Evolutionary conservation across 2,888 invertebrate genomes (phyloP), one percentile per base, ranked within the genome.

Genomic region (Cosmia trapezina): DNA sequence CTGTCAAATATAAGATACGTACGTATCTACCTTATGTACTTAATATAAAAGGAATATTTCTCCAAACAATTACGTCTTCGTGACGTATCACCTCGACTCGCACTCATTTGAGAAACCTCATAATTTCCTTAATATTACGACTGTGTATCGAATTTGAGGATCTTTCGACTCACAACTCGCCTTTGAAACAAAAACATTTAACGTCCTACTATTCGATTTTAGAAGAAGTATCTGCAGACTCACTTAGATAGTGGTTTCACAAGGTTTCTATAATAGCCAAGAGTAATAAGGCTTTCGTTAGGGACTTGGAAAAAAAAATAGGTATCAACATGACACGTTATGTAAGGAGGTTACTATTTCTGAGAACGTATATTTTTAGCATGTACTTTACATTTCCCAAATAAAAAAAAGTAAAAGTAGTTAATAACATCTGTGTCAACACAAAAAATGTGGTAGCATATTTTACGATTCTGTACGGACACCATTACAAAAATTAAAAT

Each of bases 391-490:
- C 14, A 62, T 4, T 47, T 47, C 12, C 2, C 8, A 7, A 14
- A 62, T 28, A 62, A 19, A 61, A 41, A 60, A 37, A 19, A 37
- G 37, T 28, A 28, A 28, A 69, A 45, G 51, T 59, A 37, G 1
- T 47, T 51, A 56, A 47, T 37, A 33, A 63, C 45, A 59, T 43
- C 33, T 62, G 41, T 51, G 33, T 33, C 45, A 4, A 62, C 41
- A 28, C 45, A 63, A 64, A 57, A 70, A 53, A n/a, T 6, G 0
- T 28, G 12, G 17, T n/a, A 45, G 8, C 33, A 45, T 47, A 47
- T 69, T 64, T 73, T 33, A 78, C 33, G 47, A 56, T 61, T 51
- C 11, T 11, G 9, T 28, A 57, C 14, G 33, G 17, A n/a, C 37
- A 28, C 8, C 47, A 37, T 54, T 43, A 43, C 53, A 45, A 57